Conservation (phyloP, 2,797 vertebrate genomes). For the Tachyglossus aculeatus region DNA sequence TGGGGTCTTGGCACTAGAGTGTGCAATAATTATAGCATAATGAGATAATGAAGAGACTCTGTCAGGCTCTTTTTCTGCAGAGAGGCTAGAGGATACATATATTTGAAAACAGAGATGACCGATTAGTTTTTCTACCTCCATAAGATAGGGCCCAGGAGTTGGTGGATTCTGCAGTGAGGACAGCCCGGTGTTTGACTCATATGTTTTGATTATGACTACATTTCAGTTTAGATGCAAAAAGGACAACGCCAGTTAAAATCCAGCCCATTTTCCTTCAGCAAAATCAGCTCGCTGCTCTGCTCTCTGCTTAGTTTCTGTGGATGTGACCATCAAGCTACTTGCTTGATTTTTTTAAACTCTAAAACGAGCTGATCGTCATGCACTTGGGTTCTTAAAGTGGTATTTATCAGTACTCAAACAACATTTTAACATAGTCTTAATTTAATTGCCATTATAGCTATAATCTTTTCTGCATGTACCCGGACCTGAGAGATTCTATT, state of each 20-base stretch:
- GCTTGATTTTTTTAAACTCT: not conserved
- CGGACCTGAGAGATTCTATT: conserved; percentile 66
- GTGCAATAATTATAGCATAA: conserved; percentile 61
- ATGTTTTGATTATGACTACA: not conserved
- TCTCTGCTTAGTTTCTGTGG: not conserved
- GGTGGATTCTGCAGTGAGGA: conserved; percentile 28
- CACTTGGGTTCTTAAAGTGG: not conserved
- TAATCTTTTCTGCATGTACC: conserved; percentile 54
- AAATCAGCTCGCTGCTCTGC: not conserved
- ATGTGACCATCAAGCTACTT: not conserved
- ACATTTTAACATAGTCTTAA: conserved; percentile 11
- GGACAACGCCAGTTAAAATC: conserved; percentile 30
- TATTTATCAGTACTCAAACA: conserved; percentile 19
- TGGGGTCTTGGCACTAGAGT: conserved; percentile 45
- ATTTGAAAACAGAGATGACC: conserved; percentile 65
- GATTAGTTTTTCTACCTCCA: conserved; percentile 61
- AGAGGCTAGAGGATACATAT: conserved; percentile 50
- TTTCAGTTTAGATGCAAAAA: conserved; percentile 19
- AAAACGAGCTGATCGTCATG: not conserved
- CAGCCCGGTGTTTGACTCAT: not conserved
- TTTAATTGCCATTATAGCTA: conserved; percentile 55
- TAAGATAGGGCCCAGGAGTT: conserved; percentile 39
- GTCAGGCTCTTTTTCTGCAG: conserved; percentile 40
- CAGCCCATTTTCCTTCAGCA: conserved; percentile 16
- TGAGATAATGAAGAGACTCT: conserved; percentile 65